Percentiles rank a stretch among this genome's conserved stretches.
Conservation (phyloP, 2,797 vertebrate genomes). For the Argya squamiceps region DNA sequence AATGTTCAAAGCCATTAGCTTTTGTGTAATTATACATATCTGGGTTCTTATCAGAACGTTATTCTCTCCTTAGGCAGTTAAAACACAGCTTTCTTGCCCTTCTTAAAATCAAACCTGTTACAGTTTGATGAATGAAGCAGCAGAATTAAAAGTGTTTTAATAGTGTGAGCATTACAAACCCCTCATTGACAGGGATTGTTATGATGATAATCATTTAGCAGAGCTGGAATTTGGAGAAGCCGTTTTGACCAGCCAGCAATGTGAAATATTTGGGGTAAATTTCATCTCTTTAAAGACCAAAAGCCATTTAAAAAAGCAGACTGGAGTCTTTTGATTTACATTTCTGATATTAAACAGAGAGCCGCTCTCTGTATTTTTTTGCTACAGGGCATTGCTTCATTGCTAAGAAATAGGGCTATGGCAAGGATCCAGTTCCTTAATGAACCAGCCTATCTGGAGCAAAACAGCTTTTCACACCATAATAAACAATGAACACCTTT, state of each 20-base stretch:
- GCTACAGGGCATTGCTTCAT: slow-evolving; percentile 65
- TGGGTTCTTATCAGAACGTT: slow-evolving; percentile 30
- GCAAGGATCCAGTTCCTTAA: slow-evolving; percentile 80
- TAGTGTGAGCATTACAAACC: background rate
- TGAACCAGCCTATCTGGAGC: slow-evolving; percentile 80
- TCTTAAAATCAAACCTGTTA: slow-evolving; percentile 57
- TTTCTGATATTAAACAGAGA: slow-evolving; percentile 71
- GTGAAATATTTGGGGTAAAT: slow-evolving; percentile 44
- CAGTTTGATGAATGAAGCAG: slow-evolving; percentile 59
- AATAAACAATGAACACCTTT: slow-evolving; percentile 81
- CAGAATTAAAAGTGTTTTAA: slow-evolving; percentile 65
- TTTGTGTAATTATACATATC: slow-evolving; percentile 2
- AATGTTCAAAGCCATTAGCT: background rate
- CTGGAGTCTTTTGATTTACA: slow-evolving; percentile 69
- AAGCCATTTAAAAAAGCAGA: slow-evolving; percentile 63
- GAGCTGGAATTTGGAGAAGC: background rate
- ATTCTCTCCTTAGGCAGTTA: slow-evolving; percentile 38
- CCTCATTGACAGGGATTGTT: slow-evolving; percentile 46
- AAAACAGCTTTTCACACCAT: slow-evolving; percentile 81
- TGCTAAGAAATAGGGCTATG: slow-evolving; percentile 65
- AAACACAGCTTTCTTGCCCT: slow-evolving; percentile 29
- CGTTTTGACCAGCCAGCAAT: background rate
- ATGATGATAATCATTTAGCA: background rate
- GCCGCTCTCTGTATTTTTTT: slow-evolving; percentile 51
- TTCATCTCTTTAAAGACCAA: slow-evolving; percentile 63